Evolutionary conservation across 1,140 invertebrate species (phyloP), one percentile per base, ranked within the genome.

Genomic region (Cydia amplana): DNA sequence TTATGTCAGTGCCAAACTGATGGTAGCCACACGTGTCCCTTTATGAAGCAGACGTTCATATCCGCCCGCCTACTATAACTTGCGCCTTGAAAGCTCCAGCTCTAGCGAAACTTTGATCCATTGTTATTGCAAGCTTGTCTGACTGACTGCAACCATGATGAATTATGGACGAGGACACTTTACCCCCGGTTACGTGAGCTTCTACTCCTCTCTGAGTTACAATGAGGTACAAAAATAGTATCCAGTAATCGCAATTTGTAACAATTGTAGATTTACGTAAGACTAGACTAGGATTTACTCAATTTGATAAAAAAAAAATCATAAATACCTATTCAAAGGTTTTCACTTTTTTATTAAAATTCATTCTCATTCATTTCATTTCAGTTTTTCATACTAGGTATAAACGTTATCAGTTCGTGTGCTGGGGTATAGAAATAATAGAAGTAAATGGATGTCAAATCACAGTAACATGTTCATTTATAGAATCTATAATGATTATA

Each of bases 111-210:
- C 82, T 80, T 84, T 79, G 79, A 85, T 86, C 82, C 80, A 91
- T 92, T 92, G 85, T 84, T 90, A 92, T 91, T 90, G 87, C 89
- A 83, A 83, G 76, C 79, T 80, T 80, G 86, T 84, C 84, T 85
- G 83, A 83, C 80, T 82, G 80, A 78, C 81, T 82, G 87, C 76
- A 74, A 70, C 76, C 82, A 80, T 72, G 74, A 89, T 91, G 89
- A 90, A 92, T 92, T 88, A 92, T 92, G 87, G 84, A 92, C 89
- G 86, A 75, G 77, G 78, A 83, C 73, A 75, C 83, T 79, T 76
- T 82, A 79, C 65, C 65, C 65, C 32, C 65, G 28, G 65, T 70
- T 88, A 91, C 89, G 90, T 92, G 90, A 85, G 87, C 77, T 80
- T 73, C 77, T 79, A 77, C 55, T 74, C 76, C 72, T 82, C 79